A percentile compares a stretch with the other conserved stretches of the same genome.
These are phyloP conservation scores for Molorchus minor DNA, from an alignment of 2,888 invertebrate genomes.

Conservation along the genomic window DNA sequence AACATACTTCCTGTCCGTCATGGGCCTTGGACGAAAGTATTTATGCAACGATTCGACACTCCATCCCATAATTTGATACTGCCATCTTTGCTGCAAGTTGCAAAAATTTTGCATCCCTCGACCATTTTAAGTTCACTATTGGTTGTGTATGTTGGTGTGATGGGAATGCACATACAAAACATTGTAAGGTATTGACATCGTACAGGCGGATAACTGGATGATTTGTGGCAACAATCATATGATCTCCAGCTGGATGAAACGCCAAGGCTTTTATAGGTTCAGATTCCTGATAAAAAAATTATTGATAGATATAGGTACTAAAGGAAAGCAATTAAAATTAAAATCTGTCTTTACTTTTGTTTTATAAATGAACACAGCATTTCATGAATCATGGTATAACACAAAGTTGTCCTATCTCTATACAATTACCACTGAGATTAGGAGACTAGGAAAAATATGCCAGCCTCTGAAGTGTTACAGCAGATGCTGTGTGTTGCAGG, in stretches of 20 bases:
- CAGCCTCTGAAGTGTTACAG: too few relatives aligned
- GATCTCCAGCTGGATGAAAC: constrained; percentile 97
- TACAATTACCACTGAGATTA: too few relatives aligned
- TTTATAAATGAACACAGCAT: too few relatives aligned
- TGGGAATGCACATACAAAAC: constrained; percentile 92
- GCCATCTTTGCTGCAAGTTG: constrained; percentile 91
- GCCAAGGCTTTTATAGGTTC: constrained; percentile 90
- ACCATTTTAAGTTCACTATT: constrained; percentile 64
- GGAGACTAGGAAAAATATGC: too few relatives aligned
- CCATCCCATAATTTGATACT: constrained; percentile 98
- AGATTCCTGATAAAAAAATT: constrained; percentile 74
- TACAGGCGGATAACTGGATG: constrained; percentile 91
- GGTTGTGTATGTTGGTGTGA: constrained; percentile 82
- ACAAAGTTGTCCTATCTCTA: too few relatives aligned
- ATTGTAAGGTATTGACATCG: constrained; percentile 94
- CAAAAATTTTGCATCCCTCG: constrained; percentile 78
- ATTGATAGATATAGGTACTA: not conserved
- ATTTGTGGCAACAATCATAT: constrained; percentile 90
- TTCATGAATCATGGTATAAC: too few relatives aligned
- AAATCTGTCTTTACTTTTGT: too few relatives aligned
- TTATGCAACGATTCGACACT: constrained; percentile 91
- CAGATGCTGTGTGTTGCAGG: too few relatives aligned
- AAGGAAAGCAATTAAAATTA: too few relatives aligned
- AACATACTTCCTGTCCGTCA: constrained; percentile 93
- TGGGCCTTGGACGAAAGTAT: constrained; percentile 94